phyloP scores from a whole-genome alignment of 2,797 vertebrate species.

The Brachyrhaphis roseni region DNA sequence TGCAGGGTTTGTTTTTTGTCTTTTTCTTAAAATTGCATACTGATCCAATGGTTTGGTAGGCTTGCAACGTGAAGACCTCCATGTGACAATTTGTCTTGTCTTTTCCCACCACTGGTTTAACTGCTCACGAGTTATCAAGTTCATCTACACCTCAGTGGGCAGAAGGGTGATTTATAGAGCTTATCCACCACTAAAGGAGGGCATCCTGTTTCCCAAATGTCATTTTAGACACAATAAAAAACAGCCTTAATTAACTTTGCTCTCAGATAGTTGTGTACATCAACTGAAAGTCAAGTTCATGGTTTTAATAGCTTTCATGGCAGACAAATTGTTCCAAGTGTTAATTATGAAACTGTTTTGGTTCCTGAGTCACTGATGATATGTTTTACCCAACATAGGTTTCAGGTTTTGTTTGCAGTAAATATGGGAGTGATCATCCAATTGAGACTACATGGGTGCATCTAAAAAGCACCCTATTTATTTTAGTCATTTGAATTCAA shows the following conservation, averaged over 20 bases:
- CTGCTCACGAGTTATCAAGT: background rate
- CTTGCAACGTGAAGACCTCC: background rate
- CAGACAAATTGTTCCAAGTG: background rate
- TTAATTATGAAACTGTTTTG: background rate
- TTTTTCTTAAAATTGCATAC: background rate
- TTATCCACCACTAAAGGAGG: background rate
- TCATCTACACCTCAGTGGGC: background rate
- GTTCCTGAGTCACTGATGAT: background rate
- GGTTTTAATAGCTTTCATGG: background rate
- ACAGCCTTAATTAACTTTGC: background rate
- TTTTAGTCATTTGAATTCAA: background rate
- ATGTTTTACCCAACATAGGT: background rate
- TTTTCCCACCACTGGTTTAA: background rate
- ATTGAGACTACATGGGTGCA: background rate
- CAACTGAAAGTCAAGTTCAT: background rate
- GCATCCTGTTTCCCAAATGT: background rate
- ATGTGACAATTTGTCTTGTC: background rate
- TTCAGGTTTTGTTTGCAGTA: background rate
- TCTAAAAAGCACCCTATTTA: background rate
- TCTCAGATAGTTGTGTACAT: background rate
- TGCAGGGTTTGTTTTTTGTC: background rate
- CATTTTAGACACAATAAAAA: background rate
- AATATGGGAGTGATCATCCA: background rate
- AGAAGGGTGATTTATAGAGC: background rate
- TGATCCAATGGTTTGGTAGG: background rate